These are phyloP conservation scores for Gila robusta DNA, from an alignment of 2,797 vertebrate species.

Conservation along the genomic window DNA sequence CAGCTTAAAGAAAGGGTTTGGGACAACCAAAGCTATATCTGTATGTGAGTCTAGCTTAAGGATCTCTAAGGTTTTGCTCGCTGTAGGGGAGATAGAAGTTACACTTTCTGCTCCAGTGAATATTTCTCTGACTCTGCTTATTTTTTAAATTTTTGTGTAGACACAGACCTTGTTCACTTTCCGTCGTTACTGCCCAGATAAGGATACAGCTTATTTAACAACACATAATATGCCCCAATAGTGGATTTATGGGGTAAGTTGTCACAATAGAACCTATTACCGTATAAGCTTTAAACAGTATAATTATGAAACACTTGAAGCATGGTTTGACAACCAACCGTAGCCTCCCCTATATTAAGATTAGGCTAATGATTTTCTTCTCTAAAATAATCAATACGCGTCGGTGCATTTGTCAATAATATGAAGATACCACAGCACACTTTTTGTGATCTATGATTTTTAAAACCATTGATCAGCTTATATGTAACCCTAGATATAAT, in stretches of 20 bases:
- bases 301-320: not conserved
- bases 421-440: not conserved
- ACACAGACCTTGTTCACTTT: not conserved
- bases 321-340: not conserved
- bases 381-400: not conserved
- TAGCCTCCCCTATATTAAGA: not conserved
- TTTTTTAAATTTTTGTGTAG: not conserved
- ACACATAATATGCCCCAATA: not conserved
- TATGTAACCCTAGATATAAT: conserved; percentile 6
- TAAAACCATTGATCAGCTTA: not conserved
- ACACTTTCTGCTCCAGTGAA: not conserved
- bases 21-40: not conserved
- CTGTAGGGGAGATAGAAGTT: not conserved
- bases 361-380: not conserved
- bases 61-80: not conserved
- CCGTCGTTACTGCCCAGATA: not conserved
- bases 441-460: not conserved
- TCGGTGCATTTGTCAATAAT: not conserved
- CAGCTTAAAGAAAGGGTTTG: not conserved
- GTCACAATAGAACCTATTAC: not conserved
- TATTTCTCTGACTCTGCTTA: not conserved
- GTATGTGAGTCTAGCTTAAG: not conserved
- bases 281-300: not conserved
- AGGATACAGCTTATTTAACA: not conserved
- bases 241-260: not conserved